phyloP scores from a whole-genome alignment of 1,140 invertebrate genomes.

The Pachypeltis micranthus region DNA sequence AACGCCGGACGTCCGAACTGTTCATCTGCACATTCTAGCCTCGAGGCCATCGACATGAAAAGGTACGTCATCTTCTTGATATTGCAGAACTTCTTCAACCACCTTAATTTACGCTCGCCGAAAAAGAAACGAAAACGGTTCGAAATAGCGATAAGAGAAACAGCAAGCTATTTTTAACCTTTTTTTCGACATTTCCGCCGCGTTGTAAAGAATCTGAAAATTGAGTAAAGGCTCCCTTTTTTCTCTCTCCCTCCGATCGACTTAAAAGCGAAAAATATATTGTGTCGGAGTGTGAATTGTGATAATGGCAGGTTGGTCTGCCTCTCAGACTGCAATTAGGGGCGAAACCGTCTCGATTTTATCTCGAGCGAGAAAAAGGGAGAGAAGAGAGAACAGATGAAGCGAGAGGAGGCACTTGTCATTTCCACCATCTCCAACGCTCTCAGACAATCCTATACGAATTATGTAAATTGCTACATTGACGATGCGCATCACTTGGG shows the following conservation, averaged over 20 bases:
- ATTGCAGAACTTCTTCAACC: no score
- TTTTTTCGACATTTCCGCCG: no score
- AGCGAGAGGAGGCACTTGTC: not conserved
- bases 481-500: slow-evolving; percentile 9
- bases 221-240: not conserved
- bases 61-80: no score
- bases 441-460: slow-evolving; percentile 3
- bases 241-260: not conserved
- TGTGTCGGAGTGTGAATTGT: slow-evolving; percentile 9
- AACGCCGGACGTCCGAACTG: no score
- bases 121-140: no score
- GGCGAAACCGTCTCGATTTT: slow-evolving; percentile 1
- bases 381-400: not conserved
- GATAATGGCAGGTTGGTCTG: not conserved
- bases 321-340: not conserved
- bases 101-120: no score
- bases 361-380: not conserved
- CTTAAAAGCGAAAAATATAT: not conserved
- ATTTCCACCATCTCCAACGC: slow-evolving; percentile 2
- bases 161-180: no score
- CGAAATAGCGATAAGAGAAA: no score
- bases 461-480: slow-evolving; percentile 8
- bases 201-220: no score
- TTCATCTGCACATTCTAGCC: no score
- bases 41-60: no score